A percentile compares a stretch with the other conserved stretches of the same genome.
Evolutionary conservation across 1,140 invertebrate species (phyloP).

Genomic region (Varroa destructor): DNA sequence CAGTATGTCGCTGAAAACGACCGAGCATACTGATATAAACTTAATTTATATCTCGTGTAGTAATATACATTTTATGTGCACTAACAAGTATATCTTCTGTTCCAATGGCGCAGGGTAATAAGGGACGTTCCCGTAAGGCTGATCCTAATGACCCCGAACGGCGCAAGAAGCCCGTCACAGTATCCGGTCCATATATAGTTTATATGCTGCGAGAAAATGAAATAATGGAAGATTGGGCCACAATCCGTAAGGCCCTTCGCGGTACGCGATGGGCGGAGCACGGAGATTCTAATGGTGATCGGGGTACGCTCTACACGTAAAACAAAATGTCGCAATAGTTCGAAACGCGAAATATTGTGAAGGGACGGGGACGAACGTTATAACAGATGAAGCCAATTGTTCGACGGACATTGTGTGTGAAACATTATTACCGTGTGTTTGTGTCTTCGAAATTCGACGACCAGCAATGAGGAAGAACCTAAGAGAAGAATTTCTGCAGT

Average conservation of each 20-base stretch:
- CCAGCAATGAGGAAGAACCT: no score
- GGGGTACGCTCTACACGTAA: conserved; percentile 1
- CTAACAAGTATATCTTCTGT: conserved; percentile 29
- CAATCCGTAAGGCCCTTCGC: conserved; percentile 62
- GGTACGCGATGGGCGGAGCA: conserved; percentile 25
- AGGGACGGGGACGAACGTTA: no score
- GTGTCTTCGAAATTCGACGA: no score
- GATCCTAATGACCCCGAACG: conserved; percentile 44
- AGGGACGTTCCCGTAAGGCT: conserved; percentile 42
- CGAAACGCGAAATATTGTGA: no score
- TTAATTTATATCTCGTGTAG: not conserved
- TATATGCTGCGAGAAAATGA: conserved; percentile 86
- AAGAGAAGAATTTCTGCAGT: no score
- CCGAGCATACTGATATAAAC: conserved; percentile 16
- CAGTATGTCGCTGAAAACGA: not conserved
- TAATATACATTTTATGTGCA: conserved; percentile 2
- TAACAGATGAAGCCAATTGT: no score
- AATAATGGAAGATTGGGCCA: conserved; percentile 88
- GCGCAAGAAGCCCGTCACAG: conserved; percentile 65
- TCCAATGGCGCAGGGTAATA: conserved; percentile 42
- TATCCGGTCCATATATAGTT: conserved; percentile 88
- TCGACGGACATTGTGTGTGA: no score
- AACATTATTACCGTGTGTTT: no score
- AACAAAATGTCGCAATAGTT: no score
- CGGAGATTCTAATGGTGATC: conserved; percentile 16